These are phyloP conservation scores for Drosophila engyochracea DNA, from an alignment of 2,888 invertebrate species.

Conservation along the genomic window DNA sequence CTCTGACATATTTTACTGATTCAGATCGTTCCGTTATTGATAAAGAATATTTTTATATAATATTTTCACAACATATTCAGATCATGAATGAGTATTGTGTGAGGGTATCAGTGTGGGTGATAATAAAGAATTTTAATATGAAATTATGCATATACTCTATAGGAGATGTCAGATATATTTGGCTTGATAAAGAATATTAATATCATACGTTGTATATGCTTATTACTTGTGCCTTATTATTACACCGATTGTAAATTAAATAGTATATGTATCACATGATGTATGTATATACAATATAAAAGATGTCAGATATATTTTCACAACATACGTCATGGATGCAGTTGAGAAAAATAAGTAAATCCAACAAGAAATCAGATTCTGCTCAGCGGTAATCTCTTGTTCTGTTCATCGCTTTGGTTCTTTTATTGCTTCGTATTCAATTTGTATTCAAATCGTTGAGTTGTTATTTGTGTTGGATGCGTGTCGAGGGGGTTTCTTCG, in stretches of 20 bases:
- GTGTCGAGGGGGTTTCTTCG: constrained; percentile 14
- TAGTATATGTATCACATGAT: neutral
- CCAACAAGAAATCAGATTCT: neutral
- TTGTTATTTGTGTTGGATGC: constrained; percentile 31
- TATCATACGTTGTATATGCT: neutral
- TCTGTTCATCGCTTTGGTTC: neutral
- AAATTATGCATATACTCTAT: neutral
- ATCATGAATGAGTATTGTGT: neutral
- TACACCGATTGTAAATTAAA: no score
- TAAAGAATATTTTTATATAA: neutral
- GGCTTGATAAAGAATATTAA: neutral
- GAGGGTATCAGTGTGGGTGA: no score
- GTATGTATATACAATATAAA: neutral
- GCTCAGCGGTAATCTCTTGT: neutral
- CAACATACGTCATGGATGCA: neutral
- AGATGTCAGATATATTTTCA: neutral
- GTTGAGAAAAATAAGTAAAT: neutral
- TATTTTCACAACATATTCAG: neutral
- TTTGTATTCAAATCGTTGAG: constrained; percentile 2
- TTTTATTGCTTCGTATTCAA: constrained; percentile 3
- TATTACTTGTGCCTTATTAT: neutral
- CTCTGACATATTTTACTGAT: neutral
- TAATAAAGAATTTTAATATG: neutral
- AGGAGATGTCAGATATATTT: neutral
- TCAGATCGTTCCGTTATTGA: neutral